Evolutionary conservation across 2,797 vertebrate genomes (phyloP).

Genomic region (Phrynocephalus vlangalii): DNA sequence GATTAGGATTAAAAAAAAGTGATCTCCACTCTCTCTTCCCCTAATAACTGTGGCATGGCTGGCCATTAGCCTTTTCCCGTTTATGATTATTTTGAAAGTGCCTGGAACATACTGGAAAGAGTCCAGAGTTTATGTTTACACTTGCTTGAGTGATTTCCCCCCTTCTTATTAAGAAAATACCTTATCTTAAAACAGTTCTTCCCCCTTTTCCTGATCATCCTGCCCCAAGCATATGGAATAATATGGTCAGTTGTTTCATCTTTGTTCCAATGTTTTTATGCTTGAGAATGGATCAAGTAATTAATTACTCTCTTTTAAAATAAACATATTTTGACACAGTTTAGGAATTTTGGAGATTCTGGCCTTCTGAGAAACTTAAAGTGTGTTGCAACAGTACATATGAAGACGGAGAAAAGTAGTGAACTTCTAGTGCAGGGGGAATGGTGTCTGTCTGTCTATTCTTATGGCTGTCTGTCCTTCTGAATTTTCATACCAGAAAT

Average conservation of each 20-base stretch:
- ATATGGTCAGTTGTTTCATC: not conserved
- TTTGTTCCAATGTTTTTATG: slow-evolving; percentile 2
- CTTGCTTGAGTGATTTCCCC: not conserved
- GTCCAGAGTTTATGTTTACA: not conserved
- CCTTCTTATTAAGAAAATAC: not conserved
- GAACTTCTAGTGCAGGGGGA: not conserved
- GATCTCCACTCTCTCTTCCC: not conserved
- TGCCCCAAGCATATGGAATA: not conserved
- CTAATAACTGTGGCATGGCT: not conserved
- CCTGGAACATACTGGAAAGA: not conserved
- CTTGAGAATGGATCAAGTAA: not conserved
- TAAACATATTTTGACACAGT: not conserved
- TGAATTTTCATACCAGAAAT: not conserved
- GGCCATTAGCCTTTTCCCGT: not conserved
- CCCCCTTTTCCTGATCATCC: slow-evolving; percentile 8
- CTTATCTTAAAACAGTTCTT: slow-evolving; percentile 4
- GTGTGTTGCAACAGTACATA: not conserved
- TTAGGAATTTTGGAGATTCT: not conserved
- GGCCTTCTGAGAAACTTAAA: not conserved
- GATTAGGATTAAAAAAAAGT: not conserved
- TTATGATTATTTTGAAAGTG: not conserved
- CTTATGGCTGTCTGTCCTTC: not conserved
- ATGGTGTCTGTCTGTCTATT: not conserved
- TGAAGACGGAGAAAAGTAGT: not conserved
- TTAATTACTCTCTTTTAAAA: slow-evolving; percentile 2